These are phyloP conservation scores for cattle (Bos taurus) DNA, from an alignment of 2,113 vertebrate genomes.

Conservation along the genomic window DNA sequence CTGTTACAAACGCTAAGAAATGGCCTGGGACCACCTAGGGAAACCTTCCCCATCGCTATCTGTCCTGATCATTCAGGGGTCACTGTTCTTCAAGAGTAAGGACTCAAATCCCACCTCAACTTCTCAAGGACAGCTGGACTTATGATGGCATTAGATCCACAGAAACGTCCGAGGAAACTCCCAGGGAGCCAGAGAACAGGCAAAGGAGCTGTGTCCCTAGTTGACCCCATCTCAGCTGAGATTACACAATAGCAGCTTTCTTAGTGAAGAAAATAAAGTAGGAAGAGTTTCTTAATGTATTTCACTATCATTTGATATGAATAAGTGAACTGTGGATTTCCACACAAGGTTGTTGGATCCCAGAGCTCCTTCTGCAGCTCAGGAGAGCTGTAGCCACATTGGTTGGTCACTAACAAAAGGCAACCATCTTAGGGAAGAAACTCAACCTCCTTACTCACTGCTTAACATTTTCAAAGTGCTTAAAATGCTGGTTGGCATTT, in stretches of 20 bases:
- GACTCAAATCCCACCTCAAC: background rate
- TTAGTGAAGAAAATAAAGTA: background rate
- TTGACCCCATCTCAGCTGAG: background rate
- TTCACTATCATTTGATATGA: background rate
- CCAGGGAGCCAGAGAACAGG: background rate
- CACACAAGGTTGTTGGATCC: background rate
- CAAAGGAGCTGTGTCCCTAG: slow-evolving; percentile 9
- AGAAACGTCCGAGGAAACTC: background rate
- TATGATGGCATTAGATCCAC: background rate
- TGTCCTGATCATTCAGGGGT: background rate
- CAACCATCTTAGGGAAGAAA: background rate
- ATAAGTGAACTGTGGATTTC: background rate
- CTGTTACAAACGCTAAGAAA: background rate
- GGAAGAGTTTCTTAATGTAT: background rate
- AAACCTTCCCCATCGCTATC: background rate
- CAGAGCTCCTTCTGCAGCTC: background rate
- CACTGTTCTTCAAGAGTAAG: background rate
- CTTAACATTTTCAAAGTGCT: background rate
- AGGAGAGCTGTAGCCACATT: background rate
- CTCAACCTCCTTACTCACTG: background rate
- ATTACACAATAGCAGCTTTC: slow-evolving; percentile 52
- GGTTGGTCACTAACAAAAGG: background rate
- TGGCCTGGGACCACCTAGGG: background rate
- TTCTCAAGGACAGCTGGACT: background rate
- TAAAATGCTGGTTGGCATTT: background rate